Base-by-base conservation (phyloP, 23 tunicate genomes). In the Diplosoma virens region DNA sequence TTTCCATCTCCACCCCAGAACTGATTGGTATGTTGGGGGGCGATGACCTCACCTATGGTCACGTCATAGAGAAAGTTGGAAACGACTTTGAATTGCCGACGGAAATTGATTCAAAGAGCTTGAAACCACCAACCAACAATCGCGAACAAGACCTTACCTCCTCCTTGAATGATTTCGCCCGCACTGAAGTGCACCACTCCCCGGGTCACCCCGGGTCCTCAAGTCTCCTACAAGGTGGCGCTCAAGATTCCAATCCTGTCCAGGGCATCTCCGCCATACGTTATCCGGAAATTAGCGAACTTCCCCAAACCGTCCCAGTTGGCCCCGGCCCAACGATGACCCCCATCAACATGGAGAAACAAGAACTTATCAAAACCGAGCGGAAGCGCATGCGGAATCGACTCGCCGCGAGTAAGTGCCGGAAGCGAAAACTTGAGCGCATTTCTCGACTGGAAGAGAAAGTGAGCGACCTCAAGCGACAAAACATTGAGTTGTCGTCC, bases 331-430 rank as follows among this genome's bases (percentile, higher is more conserved):
- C 81, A 25, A 79, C 84, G n/a, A 41, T 92, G 66, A 85, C 97
- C 20, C 99, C 99, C 59, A 92, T 95, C 23, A 80, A 95, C 79
- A 79, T 95, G 84, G 88, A 73, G 25, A 67, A 81, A 47, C 99
- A 95, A 71, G 99, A 95, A 81, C 56, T 65, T 29, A 86, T 89
- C 32, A 95, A 95, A 82, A 37, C 90, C n/a, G 99, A 95, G 59
- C 80, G 99, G n/a, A 95, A 95, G 69, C 80, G 99, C n/a, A 65
- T 92, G 75, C 46, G 99, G 41, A 95, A 95, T 52, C 93, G 99
- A 16, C 58, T 95, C 5, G 99, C 99, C 29, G 99, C 99, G 61
- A 86, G 89, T 74, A 95, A 95, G 58, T 95, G 99, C 63, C 81
- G 99, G 22, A 89, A 86, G 31, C 87, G 99, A 17, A 95, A 95